A percentile compares a stretch with the other conserved stretches of the same genome.
Conservation (phyloP, 2,797 vertebrate genomes). For the Sebastes trivittatus region DNA sequence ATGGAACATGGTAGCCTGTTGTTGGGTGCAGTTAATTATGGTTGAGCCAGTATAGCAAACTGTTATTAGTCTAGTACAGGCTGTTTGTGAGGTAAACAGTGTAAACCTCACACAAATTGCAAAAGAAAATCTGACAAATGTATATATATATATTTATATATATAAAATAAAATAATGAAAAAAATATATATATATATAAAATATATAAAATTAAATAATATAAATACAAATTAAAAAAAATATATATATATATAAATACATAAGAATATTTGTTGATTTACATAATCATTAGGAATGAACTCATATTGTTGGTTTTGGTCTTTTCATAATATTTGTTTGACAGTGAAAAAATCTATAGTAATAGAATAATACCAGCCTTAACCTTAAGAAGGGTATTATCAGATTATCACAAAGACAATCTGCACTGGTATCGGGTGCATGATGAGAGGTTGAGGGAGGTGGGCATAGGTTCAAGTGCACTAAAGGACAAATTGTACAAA, state of each 20-base stretch:
- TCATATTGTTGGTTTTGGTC: neutral
- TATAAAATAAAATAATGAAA: too few species aligned
- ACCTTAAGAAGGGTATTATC: neutral
- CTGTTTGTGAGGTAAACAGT: neutral
- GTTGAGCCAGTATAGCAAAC: neutral
- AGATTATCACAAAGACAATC: neutral
- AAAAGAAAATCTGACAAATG: neutral
- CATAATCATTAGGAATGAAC: neutral
- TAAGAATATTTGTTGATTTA: neutral
- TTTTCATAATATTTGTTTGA: neutral
- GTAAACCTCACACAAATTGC: neutral
- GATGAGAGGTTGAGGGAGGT: neutral
- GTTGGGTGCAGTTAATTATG: neutral
- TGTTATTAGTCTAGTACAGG: neutral
- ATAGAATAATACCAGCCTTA: too few species aligned
- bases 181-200: too few species aligned
- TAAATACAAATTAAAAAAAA: too few species aligned
- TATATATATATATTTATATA: neutral
- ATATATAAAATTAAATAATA: too few species aligned
- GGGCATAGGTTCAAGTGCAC: neutral
- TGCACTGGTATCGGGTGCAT: neutral
- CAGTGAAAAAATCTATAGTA: neutral
- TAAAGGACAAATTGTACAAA: neutral
- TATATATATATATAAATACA: too few species aligned
- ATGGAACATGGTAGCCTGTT: neutral